Percentiles rank a stretch among this genome's conserved stretches.
phyloP scores from a whole-genome alignment of 2,888 invertebrate genomes.

The Eupithecia subumbrata region DNA sequence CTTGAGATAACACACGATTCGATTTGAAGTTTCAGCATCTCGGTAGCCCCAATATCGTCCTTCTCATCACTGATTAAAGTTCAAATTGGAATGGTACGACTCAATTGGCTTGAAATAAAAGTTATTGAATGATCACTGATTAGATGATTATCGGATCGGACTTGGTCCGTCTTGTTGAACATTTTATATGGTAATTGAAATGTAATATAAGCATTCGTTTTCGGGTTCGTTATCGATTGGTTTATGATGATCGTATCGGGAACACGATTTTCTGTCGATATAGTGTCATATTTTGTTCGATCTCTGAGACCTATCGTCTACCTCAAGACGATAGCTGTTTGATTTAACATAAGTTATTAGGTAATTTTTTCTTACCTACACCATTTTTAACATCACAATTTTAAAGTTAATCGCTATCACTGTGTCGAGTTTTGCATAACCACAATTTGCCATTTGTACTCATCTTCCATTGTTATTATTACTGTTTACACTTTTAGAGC shows the following conservation, averaged over 20 bases:
- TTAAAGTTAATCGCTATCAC: not conserved
- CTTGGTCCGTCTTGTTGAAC: conserved; percentile 69
- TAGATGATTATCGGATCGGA: conserved; percentile 82
- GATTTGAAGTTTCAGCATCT: conserved; percentile 63
- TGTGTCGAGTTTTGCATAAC: not conserved
- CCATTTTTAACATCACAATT: no score
- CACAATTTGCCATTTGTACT: not conserved
- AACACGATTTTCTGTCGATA: conserved; percentile 52
- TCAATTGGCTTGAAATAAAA: conserved; percentile 73
- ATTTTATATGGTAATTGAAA: conserved; percentile 83
- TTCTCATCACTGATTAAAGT: conserved; percentile 55
- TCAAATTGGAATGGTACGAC: conserved; percentile 50
- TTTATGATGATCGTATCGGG: conserved; percentile 62
- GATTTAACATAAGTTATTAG: not conserved
- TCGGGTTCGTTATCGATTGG: conserved; percentile 73
- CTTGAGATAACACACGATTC: conserved; percentile 74
- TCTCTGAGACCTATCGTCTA: not conserved
- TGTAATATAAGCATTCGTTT: conserved; percentile 77
- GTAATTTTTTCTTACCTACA: no score
- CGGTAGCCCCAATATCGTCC: conserved; percentile 57
- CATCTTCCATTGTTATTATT: not conserved
- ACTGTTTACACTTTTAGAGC: not conserved
- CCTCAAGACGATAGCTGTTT: not conserved
- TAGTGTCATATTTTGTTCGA: conserved; percentile 42
- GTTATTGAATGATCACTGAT: conserved; percentile 81